Evolutionary conservation across 2,888 invertebrate species (phyloP).

Genomic region (Eumacrocentrus americanus): DNA sequence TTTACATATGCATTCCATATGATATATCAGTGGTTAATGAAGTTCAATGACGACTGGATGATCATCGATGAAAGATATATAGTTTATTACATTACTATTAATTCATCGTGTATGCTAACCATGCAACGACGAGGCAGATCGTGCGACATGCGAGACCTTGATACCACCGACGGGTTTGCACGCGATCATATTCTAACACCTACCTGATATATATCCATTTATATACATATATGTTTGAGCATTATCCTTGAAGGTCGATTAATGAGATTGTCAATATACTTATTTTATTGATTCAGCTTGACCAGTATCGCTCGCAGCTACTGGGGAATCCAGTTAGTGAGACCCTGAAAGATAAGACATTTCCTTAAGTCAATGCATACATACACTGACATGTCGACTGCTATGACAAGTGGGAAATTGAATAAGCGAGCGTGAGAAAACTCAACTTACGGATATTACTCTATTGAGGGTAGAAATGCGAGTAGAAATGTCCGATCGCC

Average conservation of each 20-base stretch:
- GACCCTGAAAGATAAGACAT: no score
- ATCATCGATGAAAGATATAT: no score
- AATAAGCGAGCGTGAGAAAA: slow-evolving; percentile 1
- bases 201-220: slow-evolving; percentile 10
- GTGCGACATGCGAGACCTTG: slow-evolving; percentile 26
- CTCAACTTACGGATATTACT: not conserved
- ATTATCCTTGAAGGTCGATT: slow-evolving; percentile 1
- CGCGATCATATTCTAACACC: no score
- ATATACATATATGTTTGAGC: not conserved
- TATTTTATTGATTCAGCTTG: not conserved
- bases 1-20: no score
- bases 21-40: not conserved
- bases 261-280: not conserved
- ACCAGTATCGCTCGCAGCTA: no score
- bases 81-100: no score
- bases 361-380: not conserved
- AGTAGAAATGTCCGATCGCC: slow-evolving; percentile 19
- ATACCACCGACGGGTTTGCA: slow-evolving; percentile 22
- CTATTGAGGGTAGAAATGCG: not conserved
- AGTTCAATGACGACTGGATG: not conserved
- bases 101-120: slow-evolving; percentile 23
- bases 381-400: not conserved
- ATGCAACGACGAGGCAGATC: slow-evolving; percentile 1
- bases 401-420: slow-evolving; percentile 2
- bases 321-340: no score